Evolutionary conservation across 2,888 invertebrate genomes (phyloP).

Genomic region (Panzeria rudis): DNA sequence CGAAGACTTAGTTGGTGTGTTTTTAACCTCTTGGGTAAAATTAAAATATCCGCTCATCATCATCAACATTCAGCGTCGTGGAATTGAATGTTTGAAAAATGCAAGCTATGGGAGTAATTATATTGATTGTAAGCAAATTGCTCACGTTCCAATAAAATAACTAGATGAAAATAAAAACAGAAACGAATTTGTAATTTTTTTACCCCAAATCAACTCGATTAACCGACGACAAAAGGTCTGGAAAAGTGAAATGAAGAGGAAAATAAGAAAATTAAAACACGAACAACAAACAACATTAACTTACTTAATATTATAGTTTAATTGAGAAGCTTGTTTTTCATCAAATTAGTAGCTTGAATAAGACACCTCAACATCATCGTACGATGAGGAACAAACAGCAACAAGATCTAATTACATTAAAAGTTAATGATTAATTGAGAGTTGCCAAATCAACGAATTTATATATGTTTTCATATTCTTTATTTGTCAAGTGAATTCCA

Average conservation of each 20-base stretch:
- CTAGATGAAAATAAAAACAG: constrained; percentile 42
- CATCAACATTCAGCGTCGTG: constrained; percentile 40
- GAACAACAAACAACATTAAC: constrained; percentile 57
- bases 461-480: background rate
- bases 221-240: constrained; percentile 65
- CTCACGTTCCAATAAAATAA: constrained; percentile 77
- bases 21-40: constrained; percentile 73
- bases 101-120: constrained; percentile 78
- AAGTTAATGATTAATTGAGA: constrained; percentile 73
- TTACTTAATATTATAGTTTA: constrained; percentile 44
- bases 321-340: constrained; percentile 63
- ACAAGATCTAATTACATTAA: constrained; percentile 82
- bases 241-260: constrained; percentile 9
- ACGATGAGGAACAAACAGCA: constrained; percentile 35
- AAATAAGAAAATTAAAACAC: constrained; percentile 47
- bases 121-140: constrained; percentile 83
- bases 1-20: constrained; percentile 38
- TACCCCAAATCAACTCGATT: constrained; percentile 35
- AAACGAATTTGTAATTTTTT: constrained; percentile 28
- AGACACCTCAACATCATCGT: constrained; percentile 52
- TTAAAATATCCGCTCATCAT: constrained; percentile 71
- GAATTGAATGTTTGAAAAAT: constrained; percentile 50
- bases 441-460: constrained; percentile 35
- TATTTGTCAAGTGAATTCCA: background rate
- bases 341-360: constrained; percentile 69